Evolutionary conservation across 2,113 vertebrate genomes (phyloP), one percentile per base, ranked within the genome.

Genomic region (Dipodomys stephensi): DNA sequence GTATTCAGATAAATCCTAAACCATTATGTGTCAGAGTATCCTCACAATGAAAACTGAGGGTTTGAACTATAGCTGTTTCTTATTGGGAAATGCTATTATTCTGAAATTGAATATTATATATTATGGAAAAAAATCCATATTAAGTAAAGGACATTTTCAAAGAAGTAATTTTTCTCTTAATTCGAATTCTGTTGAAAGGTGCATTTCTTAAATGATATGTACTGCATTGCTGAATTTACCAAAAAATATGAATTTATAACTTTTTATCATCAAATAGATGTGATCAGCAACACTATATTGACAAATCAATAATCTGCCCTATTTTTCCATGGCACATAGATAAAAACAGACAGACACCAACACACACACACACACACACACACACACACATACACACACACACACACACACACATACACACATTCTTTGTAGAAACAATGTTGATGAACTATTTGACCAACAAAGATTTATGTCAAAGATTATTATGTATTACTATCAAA

Each of bases 401-500:
- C 18, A 49, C 81, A 74, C 53, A 53, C 65, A 57, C 46, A 84
- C 20, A 72, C 23, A 60, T 46, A 71, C 67, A 53, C 46, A 71
- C 30, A 83, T 44, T 7, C 69, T 25, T 35, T 57, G 11, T 60
- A 90, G 46, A 81, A 95, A 25, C 22, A 80, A 68, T 7, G 9
- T 67, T 69, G 53, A 15, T 49, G 30, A 20, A 60, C 6, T 0
- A 22, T 25, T 7, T 32, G 28, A 68, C 4, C 44, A 81, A 13
- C 22, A 84, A 93, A 93, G 32, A 23, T 89, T 76, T 32, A 60
- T 30, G 10, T 35, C 30, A 62, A 64, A 32, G 9, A 12, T 62
- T 22, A 12, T 49, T 16, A 64, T 4, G 23, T 69, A 68, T 62
- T 85, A 64, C 49, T 71, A 91, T 23, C 86, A 88, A 96, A 82